A percentile compares a stretch with the other conserved stretches of the same genome.
These are phyloP conservation scores for Zeus faber DNA, from an alignment of 2,113 vertebrate genomes.

Conservation along the genomic window DNA sequence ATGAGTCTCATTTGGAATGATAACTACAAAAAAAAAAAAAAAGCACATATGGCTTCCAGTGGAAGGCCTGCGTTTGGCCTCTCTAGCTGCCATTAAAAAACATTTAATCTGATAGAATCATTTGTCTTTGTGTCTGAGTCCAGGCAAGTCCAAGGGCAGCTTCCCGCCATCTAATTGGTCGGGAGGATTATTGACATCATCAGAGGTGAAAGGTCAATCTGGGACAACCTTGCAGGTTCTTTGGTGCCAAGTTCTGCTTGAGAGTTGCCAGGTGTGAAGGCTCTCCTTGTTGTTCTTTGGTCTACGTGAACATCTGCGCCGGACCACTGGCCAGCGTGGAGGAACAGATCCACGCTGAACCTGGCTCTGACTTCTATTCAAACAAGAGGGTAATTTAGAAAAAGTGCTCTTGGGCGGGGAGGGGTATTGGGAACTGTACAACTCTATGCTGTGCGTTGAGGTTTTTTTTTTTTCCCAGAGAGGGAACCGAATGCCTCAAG, in stretches of 20 bases:
- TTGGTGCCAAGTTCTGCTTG: constrained; percentile 75
- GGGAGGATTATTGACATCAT: constrained; percentile 76
- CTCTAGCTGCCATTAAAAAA: constrained; percentile 89
- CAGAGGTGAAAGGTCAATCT: constrained; percentile 73
- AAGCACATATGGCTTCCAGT: constrained; percentile 83
- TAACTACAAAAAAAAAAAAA: constrained; percentile 84
- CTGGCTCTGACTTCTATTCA: constrained; percentile 52
- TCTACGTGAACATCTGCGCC: constrained; percentile 72
- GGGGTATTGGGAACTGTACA: constrained; percentile 28
- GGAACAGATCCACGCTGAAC: constrained; percentile 50
- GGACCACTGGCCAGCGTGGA: constrained; percentile 47
- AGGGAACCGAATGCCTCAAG: not conserved
- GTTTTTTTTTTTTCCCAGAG: not conserved
- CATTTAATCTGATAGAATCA: constrained; percentile 93
- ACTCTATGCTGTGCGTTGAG: constrained; percentile 17
- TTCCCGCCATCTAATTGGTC: constrained; percentile 78
- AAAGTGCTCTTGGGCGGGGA: constrained; percentile 31
- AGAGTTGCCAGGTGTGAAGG: constrained; percentile 77
- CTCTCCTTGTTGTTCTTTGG: constrained; percentile 74
- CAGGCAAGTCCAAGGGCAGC: constrained; percentile 82
- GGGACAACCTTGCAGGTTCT: constrained; percentile 69
- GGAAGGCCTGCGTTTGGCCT: constrained; percentile 72
- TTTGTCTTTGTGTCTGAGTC: constrained; percentile 90
- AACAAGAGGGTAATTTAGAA: constrained; percentile 54
- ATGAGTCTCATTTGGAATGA: constrained; percentile 89